Base-by-base conservation (phyloP, 2,797 vertebrate genomes). In the Spinus olivaceus region DNA sequence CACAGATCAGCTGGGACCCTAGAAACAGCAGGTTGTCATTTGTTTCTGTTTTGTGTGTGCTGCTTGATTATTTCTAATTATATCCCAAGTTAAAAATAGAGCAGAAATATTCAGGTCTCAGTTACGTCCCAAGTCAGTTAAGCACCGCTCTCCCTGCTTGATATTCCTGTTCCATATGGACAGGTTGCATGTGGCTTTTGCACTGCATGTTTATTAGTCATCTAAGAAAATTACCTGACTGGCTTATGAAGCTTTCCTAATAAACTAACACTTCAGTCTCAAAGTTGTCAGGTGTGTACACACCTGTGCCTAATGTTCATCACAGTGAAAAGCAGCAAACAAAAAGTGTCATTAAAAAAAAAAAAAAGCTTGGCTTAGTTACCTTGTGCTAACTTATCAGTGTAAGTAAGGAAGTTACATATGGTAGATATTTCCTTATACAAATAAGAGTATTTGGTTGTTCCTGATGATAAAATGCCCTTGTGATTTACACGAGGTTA, bases 11-110 rank as follows among this genome's bases (percentile, higher is more conserved):
- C 46, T 27, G 76, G 56, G 47, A 0, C 71, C 64, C 67, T 90
- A 35, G 85, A 83, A 96, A 81, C 15, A 9, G 30, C 56, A 57
- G 64, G 67, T 42, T 25, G 2, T 64, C 8, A 35, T 46, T 95
- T 63, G 64, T 90, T 94, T 71, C 72, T 60, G 51, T 51, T 83
- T 64, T 35, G 57, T 49, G 4, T 53, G 69, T 8, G 6, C 42
- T 66, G 60, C 93, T 86, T 78, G 83, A 94, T 96, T 88, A 93
- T 94, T 78, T 96, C 92, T 88, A 93, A 92, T 86, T 86, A 80
- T 92, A 92, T 56, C 51, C 1, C 22, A 2, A 5, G 74, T 69
- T 96, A 94, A 95, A 95, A 93, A 96, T 92, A 95, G 86, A 44
- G 60, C 14, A 44, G 81, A 77, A 85, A 41, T 84, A 77, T 25